Base-by-base conservation (phyloP, 2,888 invertebrate genomes). In the Plebejus melissa region DNA sequence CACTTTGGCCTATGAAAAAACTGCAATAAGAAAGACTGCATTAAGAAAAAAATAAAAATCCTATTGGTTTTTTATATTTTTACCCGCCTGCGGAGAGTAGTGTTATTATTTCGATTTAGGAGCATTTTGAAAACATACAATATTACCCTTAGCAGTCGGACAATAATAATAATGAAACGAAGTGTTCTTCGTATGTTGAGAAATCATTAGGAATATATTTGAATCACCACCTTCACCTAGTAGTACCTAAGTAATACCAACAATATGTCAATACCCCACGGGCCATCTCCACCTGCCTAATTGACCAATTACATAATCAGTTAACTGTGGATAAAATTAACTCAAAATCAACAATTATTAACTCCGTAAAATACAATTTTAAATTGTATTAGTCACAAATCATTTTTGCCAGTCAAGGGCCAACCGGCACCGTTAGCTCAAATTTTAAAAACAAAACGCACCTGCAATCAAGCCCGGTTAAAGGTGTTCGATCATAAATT, bases 401-500 rank as follows among this genome's bases (percentile, higher is more conserved):
- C 4, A 65, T 65, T 36, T 65, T 65, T 1, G 32, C 65, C 65
- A 65, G 65, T 13, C 32, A 36, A 72, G 72, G 54, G 72, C 32
- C 46, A n/a, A 28, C 13, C 22, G 50, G 54, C 32, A 72, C 72
- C 54, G 72, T 72, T 72, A 72, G 32, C 32, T 50, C 13, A 72
- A 72, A 71, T 57, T 58, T 58, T 57, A 75, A 65, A 74, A 60
- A 50, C 41, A 65, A 57, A 65, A 75, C 54, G 38, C 71, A 75
- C 71, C 71, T 75, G 72, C 50, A 72, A 72, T 71, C 5, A 41
- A 9, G 46, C 2, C 46, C 16, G 72, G 28, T 71, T 28, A 54
- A 72, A 72, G 72, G 72, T 54, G 72, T 72, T 54, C 50, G 57
- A 74, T 74, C 36, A 71, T 69, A 83, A 83, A 85, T 83, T 77